A percentile compares a stretch with the other conserved stretches of the same genome.
These are phyloP conservation scores for Stichodactyla mertensii DNA, from an alignment of 64 coral and sea anemone species.

Conservation along the genomic window DNA sequence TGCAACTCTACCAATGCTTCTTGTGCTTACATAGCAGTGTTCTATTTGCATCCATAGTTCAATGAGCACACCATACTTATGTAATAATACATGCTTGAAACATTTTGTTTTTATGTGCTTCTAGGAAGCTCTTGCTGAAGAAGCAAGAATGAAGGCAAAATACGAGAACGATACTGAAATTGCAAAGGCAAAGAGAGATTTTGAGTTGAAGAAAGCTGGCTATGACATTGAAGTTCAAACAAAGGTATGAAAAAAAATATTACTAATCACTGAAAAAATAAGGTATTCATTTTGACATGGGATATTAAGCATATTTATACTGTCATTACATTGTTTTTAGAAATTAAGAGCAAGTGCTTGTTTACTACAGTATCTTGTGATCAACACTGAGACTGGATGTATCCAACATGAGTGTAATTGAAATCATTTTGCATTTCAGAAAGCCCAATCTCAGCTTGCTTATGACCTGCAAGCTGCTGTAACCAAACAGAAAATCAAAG, in stretches of 20 bases:
- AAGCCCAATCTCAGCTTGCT: constrained; percentile 73
- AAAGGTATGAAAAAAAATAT: not conserved
- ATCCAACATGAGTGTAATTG: not conserved
- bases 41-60: no score
- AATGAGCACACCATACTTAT: no score
- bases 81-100: not conserved
- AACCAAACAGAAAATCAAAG: constrained; percentile 96
- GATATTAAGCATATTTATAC: not conserved
- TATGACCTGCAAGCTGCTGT: constrained; percentile 85
- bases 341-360: no score
- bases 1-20: no score
- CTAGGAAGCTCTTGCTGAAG: constrained; percentile 92
- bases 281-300: no score
- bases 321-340: not conserved
- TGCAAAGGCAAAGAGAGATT: constrained; percentile 90
- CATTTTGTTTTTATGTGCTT: not conserved
- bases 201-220: constrained; percentile 83
- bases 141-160: constrained; percentile 85
- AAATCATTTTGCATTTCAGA: constrained; percentile 16
- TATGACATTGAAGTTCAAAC: constrained; percentile 97
- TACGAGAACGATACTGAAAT: constrained; percentile 92
- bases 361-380: no score
- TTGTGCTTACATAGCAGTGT: no score
- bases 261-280: not conserved
- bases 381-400: no score